Percentiles rank a stretch among this genome's conserved stretches.
These are phyloP conservation scores for Cyanoderma ruficeps DNA, from an alignment of 2,113 vertebrate genomes.

Conservation along the genomic window DNA sequence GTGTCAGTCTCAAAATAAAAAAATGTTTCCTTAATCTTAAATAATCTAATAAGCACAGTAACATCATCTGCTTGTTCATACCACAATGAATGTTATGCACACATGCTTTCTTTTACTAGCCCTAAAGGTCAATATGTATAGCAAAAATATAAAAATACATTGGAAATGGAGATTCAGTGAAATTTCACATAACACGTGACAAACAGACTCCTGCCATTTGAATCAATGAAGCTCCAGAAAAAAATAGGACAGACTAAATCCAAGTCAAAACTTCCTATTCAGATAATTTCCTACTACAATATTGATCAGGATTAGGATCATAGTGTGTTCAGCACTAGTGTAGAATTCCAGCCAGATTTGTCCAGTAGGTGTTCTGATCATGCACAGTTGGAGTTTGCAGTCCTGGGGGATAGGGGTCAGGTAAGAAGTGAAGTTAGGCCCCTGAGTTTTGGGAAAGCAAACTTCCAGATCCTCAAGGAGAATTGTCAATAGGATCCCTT, in stretches of 20 bases:
- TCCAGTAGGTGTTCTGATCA: background rate
- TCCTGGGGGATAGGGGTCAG: background rate
- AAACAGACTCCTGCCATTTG: background rate
- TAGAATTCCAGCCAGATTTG: background rate
- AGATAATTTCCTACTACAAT: background rate
- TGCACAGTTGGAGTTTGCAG: background rate
- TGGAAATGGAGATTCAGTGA: background rate
- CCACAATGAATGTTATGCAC: background rate
- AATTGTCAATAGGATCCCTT: accelerated
- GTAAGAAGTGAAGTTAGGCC: background rate
- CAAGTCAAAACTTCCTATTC: background rate
- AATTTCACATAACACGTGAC: background rate
- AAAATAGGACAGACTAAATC: background rate
- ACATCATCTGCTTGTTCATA: background rate
- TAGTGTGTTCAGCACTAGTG: background rate
- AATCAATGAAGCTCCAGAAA: background rate
- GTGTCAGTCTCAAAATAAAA: background rate
- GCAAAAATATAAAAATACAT: background rate
- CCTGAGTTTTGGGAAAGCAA: background rate
- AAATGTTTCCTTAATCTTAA: background rate
- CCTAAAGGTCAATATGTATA: background rate
- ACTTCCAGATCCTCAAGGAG: background rate
- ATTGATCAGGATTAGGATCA: background rate
- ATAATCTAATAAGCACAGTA: background rate
- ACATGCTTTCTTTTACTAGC: background rate